These are phyloP conservation scores for Magallana ariakensis DNA, from an alignment of 1,140 invertebrate species.

Conservation along the genomic window DNA sequence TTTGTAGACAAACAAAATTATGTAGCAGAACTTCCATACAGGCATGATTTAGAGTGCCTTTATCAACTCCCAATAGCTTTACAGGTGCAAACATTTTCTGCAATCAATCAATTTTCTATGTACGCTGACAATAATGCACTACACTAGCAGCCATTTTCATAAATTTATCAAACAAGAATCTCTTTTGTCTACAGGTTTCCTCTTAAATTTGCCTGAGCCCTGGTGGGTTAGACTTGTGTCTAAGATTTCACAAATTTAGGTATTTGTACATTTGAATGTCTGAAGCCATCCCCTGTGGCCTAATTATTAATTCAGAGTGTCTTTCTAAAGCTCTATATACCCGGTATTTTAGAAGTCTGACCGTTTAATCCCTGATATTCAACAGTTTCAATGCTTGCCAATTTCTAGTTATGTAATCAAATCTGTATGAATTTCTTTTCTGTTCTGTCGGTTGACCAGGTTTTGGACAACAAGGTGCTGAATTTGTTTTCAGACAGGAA, in stretches of 20 bases:
- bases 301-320: background rate
- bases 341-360: background rate
- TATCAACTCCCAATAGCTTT: no score
- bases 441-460: background rate
- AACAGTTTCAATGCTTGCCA: slow-evolving; percentile 9
- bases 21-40: no score
- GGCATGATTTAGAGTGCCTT: no score
- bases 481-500: background rate
- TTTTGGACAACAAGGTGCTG: slow-evolving; percentile 7
- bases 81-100: background rate
- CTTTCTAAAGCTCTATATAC: background rate
- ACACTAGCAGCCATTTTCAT: background rate
- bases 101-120: background rate
- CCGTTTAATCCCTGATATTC: background rate
- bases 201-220: background rate
- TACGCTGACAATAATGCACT: background rate
- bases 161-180: background rate
- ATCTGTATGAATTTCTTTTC: slow-evolving; percentile 7
- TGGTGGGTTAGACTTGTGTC: background rate
- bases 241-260: background rate
- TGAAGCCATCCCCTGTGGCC: background rate
- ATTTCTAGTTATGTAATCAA: slow-evolving; percentile 14
- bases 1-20: no score
- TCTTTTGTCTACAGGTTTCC: background rate
- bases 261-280: background rate